phyloP scores from a whole-genome alignment of 2,113 vertebrate species.

The Seriola dumerili region DNA sequence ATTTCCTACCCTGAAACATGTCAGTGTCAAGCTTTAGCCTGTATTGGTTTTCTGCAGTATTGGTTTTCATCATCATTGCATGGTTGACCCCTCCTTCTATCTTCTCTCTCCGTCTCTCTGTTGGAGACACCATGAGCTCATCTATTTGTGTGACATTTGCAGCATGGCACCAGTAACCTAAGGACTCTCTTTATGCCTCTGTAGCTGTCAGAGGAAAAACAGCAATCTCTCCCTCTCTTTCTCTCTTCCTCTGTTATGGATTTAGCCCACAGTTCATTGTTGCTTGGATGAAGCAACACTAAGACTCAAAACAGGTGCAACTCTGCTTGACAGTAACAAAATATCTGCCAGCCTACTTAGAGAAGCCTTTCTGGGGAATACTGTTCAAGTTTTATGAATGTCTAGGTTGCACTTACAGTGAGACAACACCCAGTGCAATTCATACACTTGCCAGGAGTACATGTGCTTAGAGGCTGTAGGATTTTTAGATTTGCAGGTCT shows the following conservation, averaged over 20 bases:
- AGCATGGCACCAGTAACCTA: conserved; percentile 61
- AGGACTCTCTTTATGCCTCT: conserved; percentile 30
- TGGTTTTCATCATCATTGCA: conserved; percentile 55
- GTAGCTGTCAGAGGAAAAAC: conserved; percentile 33
- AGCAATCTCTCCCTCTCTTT: neutral
- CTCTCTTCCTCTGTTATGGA: conserved; percentile 15
- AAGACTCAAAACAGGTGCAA: conserved; percentile 56
- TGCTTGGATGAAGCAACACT: conserved; percentile 26
- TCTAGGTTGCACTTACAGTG: conserved; percentile 21
- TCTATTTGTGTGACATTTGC: conserved; percentile 75
- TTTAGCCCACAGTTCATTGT: conserved; percentile 28
- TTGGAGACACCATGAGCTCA: conserved; percentile 48
- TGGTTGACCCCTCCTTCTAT: conserved; percentile 55
- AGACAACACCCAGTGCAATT: conserved; percentile 12
- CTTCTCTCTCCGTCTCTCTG: conserved; percentile 32
- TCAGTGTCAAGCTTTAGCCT: conserved; percentile 17
- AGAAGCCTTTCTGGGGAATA: conserved; percentile 32
- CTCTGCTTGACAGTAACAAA: conserved; percentile 47
- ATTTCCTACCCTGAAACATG: conserved; percentile 42
- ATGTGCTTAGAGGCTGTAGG: neutral
- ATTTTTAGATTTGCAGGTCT: neutral
- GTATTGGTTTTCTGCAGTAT: conserved; percentile 6
- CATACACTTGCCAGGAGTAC: conserved; percentile 14
- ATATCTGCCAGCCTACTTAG: conserved; percentile 43
- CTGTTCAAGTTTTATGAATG: conserved; percentile 44